These are phyloP conservation scores for Gymnocypris eckloni DNA, from an alignment of 2,797 vertebrate species.

Conservation along the genomic window DNA sequence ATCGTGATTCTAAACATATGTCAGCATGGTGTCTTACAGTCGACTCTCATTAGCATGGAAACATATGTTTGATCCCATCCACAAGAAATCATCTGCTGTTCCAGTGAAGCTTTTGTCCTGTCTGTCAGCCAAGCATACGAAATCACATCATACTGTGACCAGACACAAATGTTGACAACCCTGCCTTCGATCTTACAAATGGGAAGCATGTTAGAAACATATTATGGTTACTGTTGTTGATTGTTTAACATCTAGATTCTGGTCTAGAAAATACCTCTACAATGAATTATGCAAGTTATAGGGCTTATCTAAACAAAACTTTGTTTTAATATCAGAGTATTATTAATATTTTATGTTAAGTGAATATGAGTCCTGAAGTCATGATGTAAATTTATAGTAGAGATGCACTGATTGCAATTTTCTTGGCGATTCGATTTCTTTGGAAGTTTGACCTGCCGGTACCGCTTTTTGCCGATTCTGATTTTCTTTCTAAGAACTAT, in stretches of 20 bases:
- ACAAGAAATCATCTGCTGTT: constrained; percentile 76
- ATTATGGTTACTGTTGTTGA: neutral
- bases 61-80: constrained; percentile 80
- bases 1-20: constrained; percentile 72
- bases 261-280: neutral
- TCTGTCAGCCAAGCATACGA: constrained; percentile 6
- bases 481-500: too few relatives aligned
- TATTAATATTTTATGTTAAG: neutral
- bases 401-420: too few relatives aligned
- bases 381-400: neutral
- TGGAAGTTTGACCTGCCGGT: too few relatives aligned
- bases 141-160: constrained; percentile 30
- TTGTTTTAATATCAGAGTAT: neutral
- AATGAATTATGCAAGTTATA: neutral
- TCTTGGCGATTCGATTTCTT: too few relatives aligned
- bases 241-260: constrained; percentile 3
- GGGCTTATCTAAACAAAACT: neutral
- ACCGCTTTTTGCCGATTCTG: too few relatives aligned
- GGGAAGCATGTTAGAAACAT: neutral
- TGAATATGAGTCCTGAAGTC: neutral
- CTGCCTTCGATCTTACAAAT: constrained; percentile 7
- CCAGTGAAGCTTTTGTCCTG: constrained; percentile 37
- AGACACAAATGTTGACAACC: constrained; percentile 28
- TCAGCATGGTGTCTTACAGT: constrained; percentile 80
- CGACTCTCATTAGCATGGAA: constrained; percentile 82